Base-by-base conservation (phyloP, 2,888 invertebrate genomes). In the Agrenia bidenticulata region DNA sequence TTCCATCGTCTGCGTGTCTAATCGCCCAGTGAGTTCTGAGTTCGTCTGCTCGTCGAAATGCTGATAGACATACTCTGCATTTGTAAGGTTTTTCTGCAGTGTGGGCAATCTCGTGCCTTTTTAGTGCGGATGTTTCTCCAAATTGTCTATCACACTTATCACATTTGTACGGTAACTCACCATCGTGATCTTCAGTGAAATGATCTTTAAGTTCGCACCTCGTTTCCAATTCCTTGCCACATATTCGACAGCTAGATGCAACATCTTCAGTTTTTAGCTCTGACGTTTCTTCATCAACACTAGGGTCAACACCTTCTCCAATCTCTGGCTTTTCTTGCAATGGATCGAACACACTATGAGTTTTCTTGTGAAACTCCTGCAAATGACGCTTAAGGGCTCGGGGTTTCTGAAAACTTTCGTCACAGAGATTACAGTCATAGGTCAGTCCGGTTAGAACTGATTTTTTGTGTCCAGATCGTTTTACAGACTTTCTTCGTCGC, bases 91-190 rank as follows among this genome's bases (percentile, higher is more conserved):
- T 5, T 7, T 32, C 32, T 7, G 32, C 32, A 9, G 15, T 11
- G 15, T 45, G 45, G n/a, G 45, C 15, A 17, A 15, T 15, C 15
- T 45, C 45, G 45, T 45, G 45, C 15, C 45, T 5, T 45, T 45
- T 15, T 5, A 17, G 15, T 19, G 15, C 2, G 15, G 4, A 15
- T 17, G 9, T 15, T 19, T 45, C 45, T n/a, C 21, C 24, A 51
- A 62, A 66, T 19, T 26, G 24, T 21, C 58, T 61, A 1, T 50
- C 51, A 24, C 66, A 66, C 2, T 62, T 58, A 2, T 62, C 50
- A 45, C 66, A 66, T 11, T 37, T 45, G 19, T 54, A 59, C 1
- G 59, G 32, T 4, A 54, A 23, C n/a, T 53, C 21, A 42, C 51
- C 61, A 23, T 19, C 23, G 17, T 58, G 58, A 1, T 19, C 17